Base-by-base conservation (phyloP, 1,140 invertebrate genomes). In the Eurosta solidaginis region DNA sequence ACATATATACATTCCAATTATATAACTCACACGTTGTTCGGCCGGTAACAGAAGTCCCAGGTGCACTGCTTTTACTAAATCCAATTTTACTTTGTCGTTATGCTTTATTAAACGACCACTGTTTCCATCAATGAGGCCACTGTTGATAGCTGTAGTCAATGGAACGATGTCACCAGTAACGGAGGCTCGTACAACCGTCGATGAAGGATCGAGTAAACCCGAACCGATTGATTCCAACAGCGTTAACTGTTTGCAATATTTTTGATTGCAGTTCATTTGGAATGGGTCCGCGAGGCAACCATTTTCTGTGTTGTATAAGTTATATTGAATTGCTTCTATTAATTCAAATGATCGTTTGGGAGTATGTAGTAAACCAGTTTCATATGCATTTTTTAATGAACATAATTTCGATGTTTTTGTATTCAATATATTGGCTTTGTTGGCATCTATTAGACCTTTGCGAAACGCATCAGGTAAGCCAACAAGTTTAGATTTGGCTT, bases 1-100 rank as follows among this genome's bases (percentile, higher is more conserved):
- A 33, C 33, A 29, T 40, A 42, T 47, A 17, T 47, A 40, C 40
- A 68, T 20, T 68, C 10, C 36, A 68, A 33, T 14, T 59, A 6
- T 29, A 49, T 47, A 82, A 94, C 95, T 96, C 92, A 97, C 96
- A 95, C 95, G 92, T 86, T 95, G 94, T 92, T 96, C 94, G 87
- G 95, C 95, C 86, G 96, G 92, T 89, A 97, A 91, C 81, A 97
- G 92, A 89, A 94, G 93, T 83, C 96, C 95, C 88, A 93, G 93
- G 85, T 96, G 93, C 85, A 93, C 91, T 82, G 97, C 97, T 90
- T 96, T 96, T 78, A 94, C 89, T 85, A 97, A 92, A 90, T 96
- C 94, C 81, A 96, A 90, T 84, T 90, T 90, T 82, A 91, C 90
- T 82, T 91, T 91, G 79, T 90, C 88, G 9, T n/a, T 7, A 12